These are phyloP conservation scores for Eupithecia pulchellata DNA, from an alignment of 2,888 invertebrate genomes.

Conservation along the genomic window DNA sequence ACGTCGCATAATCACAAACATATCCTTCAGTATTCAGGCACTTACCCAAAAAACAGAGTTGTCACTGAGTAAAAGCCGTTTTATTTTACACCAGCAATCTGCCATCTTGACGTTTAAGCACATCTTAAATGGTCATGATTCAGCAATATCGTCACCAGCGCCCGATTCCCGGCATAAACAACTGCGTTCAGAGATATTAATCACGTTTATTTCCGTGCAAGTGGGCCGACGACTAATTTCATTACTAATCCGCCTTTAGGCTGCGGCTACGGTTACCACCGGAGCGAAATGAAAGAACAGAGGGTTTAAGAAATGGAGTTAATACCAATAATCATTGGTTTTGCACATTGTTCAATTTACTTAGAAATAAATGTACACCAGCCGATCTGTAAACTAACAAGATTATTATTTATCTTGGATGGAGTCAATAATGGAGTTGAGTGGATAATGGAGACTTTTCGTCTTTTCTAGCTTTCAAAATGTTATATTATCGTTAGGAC, in stretches of 20 bases:
- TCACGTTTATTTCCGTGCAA: slow-evolving; percentile 42
- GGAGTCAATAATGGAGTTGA: no score
- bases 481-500: no score
- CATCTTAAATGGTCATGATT: slow-evolving; percentile 39
- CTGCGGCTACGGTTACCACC: background rate
- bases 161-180: slow-evolving; percentile 27
- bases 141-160: slow-evolving; percentile 38
- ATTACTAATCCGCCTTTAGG: slow-evolving; percentile 40
- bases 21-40: background rate
- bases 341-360: no score
- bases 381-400: no score
- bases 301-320: no score
- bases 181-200: slow-evolving; percentile 31
- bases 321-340: no score
- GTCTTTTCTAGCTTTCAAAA: no score
- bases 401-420: no score
- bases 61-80: background rate
- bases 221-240: slow-evolving; percentile 44
- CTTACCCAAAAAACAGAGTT: background rate
- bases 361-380: no score
- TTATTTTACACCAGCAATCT: background rate
- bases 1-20: background rate
- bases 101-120: background rate
- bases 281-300: background rate
- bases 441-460: no score